These are phyloP conservation scores for Neofelis nebulosa DNA, from an alignment of 2,113 vertebrate species.

Conservation along the genomic window DNA sequence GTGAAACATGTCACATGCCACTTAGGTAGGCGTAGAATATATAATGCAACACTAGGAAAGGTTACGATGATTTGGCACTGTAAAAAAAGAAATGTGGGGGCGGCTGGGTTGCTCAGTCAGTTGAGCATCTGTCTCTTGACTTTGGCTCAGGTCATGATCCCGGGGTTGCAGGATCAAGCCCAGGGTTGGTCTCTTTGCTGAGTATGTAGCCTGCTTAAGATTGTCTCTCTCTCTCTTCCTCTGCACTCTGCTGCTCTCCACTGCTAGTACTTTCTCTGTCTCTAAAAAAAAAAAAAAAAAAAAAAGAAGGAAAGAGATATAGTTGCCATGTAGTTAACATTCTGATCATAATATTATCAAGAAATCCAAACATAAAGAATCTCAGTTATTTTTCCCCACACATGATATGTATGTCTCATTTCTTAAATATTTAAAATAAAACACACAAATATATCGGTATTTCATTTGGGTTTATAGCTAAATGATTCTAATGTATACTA, in stretches of 20 bases:
- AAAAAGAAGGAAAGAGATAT: not conserved
- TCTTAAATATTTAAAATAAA: slow-evolving; percentile 40
- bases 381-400: not conserved
- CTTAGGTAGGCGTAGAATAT: not conserved
- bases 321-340: not conserved
- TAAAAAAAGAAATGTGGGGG: not conserved
- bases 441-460: not conserved
- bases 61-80: not conserved
- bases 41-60: not conserved
- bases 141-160: no score
- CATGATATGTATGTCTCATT: not conserved
- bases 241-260: no score
- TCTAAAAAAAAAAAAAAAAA: no score
- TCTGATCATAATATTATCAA: not conserved
- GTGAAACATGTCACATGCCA: not conserved
- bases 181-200: no score
- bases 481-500: not conserved
- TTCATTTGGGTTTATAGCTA: slow-evolving; percentile 6
- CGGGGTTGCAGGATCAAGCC: no score
- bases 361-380: slow-evolving; percentile 25
- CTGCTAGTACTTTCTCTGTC: no score
- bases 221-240: no score
- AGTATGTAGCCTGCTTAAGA: no score
- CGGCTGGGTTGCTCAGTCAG: no score
- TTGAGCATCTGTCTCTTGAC: no score